Base-by-base conservation (phyloP, 2,888 invertebrate species). In the Callyntrura sp. region DNA sequence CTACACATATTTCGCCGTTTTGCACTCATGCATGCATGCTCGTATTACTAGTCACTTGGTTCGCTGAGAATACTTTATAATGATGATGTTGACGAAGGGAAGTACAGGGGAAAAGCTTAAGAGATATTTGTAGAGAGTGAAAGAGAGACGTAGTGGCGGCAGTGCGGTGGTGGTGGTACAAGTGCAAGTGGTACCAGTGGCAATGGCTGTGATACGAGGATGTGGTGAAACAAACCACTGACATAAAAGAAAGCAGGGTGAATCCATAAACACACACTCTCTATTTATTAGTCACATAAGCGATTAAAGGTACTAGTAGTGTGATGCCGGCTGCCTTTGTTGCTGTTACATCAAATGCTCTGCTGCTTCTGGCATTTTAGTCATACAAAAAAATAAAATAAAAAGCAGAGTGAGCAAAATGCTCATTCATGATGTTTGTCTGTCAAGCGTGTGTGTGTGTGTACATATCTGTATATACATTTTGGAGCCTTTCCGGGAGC, bases 341-440 rank as follows among this genome's bases (percentile, higher is more conserved):
- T 45, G 45, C 35, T 25, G 35, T 35, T 35, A 35, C 35, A 35
- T 35, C 35, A 35, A 35, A 35, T 35, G 35, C 35, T 35, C 17
- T 1, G 48, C 14, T 48, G 73, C 73, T 73, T 48, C 73, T 73
- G 73, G 73, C 73, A 48, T 73, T 73, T 73, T 48, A 73, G 1
- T 23, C 1, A 17, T 45, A 73, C 48, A 23, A 48, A 48, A 12
- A 8, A 11, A 43, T 17, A 68, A 20, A 43, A 68, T n/a, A 68
- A 43, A 68, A 68, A 5, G 17, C n/a, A 60, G 20, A 8, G 60
- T 60, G 60, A 17, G 51, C n/a, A 51, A 51, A 51, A 2, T 2
- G 51, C n/a, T 12, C 12, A n/a, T 51, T 14, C 14, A n/a, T 12
- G 51, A 12, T 51, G 51, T n/a, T 51, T 35, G 35, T 35, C 35